Evolutionary conservation across 2,797 vertebrate species (phyloP), one percentile per base, ranked within the genome.

Genomic region (Hyperoplus immaculatus): DNA sequence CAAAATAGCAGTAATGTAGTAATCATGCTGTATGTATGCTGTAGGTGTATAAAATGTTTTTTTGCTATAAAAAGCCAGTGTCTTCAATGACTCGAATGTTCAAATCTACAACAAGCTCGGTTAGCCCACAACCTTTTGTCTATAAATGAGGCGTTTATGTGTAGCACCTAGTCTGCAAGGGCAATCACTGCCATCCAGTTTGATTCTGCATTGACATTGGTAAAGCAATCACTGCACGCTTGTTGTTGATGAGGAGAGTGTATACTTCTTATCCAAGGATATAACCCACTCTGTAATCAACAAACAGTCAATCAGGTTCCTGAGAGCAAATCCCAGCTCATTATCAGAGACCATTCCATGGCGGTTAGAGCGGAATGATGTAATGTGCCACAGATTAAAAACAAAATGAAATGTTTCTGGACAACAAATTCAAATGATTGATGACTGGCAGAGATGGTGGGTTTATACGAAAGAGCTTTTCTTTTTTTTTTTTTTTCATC

Each of bases 271-370:
- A 77, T 74, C 56, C 61, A 75, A 80, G 69, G 63, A 77, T 61
- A 81, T 42, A 63, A 80, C 4, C 75, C 75, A 49, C 71, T 85
- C 75, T 73, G 56, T 75, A 86, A 90, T 90, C 88, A 90, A 80
- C 69, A 70, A 69, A 75, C 65, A 73, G 16, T 64, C 65, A 84
- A 82, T 83, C 69, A 84, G 54, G 50, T 64, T 29, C 53, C 69
- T 65, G 68, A 47, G 69, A 18, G 70, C 29, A 59, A 84, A 87
- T 86, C 61, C 58, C 50, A 58, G 63, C 64, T 82, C 47, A 50
- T 87, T 85, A 83, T 65, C 56, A 68, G 65, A 75, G 62, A 87
- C 80, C 29, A 76, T 82, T 78, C 78, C 8, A 2, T 16, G 76
- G 70, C 6, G 10, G 78, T 85, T 83, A 72, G 29, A 16, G 47